Evolutionary conservation across 2,797 vertebrate species (phyloP), one percentile per base, ranked within the genome.

Genomic region (Mallotus villosus): DNA sequence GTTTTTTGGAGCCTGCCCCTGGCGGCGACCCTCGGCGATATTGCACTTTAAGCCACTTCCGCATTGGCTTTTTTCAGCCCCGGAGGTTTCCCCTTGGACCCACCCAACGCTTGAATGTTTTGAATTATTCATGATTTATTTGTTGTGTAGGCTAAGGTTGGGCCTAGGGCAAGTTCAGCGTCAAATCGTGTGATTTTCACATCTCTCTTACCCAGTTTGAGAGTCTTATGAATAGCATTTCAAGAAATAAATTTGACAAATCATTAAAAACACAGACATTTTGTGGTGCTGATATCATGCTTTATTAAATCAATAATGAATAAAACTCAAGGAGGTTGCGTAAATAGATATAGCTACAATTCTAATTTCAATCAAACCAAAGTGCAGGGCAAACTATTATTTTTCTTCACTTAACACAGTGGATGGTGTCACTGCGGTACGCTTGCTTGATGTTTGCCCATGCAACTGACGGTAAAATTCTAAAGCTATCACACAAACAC

Each of bases 201-300:
- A 58, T 46, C 12, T 46, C 34, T 37, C 55, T 58, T 58, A 58
- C 21, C 5, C 21, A 9, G 21, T 58, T 58, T 21, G n/a, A 21
- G 12, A 29, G 60, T 25, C 19, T 34, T 9, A n/a, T 34, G 60
- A 5, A 5, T 32, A n/a, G 29, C 34, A 19, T 17, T 21, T 19
- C 4, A 59, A 59, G 16, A 11, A 58, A 68, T 41, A 19, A 17
- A 16, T 57, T 19, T 57, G 29, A 55, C 53, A 34, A 22, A n/a
- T 12, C 24, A 63, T 51, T 3, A 64, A 70, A 53, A 41, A 77
- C 74, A 63, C 34, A 62, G 17, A 51, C 37, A n/a, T 83, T 82
- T 76, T 86, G 76, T 91, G 88, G 94, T 99, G 97, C 97, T 95
- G 96, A 95, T 94, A 96, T 94, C 97, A 97, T 96, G 95, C 97